Percentiles rank a stretch among this genome's conserved stretches.
phyloP scores from a whole-genome alignment of 2,113 vertebrate genomes.

The Plestiodon gilberti region DNA sequence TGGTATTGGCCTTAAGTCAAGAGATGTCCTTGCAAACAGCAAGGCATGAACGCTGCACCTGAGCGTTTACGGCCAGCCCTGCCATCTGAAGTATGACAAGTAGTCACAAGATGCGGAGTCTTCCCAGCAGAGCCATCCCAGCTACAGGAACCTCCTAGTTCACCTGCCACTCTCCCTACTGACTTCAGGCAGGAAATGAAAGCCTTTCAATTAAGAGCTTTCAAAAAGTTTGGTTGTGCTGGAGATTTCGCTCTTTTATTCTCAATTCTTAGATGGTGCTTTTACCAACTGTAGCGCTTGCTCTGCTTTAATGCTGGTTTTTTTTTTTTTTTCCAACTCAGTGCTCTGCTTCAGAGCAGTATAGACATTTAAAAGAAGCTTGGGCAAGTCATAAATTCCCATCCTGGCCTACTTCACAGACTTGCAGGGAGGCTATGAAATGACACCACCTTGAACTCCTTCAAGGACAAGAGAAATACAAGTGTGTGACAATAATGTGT shows the following conservation, averaged over 20 bases:
- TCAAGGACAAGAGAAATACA: background rate
- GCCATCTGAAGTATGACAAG: background rate
- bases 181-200: background rate
- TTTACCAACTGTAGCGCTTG: background rate
- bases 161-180: background rate
- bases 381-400: background rate
- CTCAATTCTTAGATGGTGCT: background rate
- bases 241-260: background rate
- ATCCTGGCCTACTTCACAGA: rapidly evolving
- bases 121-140: background rate
- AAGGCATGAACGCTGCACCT: too few relatives aligned
- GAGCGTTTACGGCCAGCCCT: background rate
- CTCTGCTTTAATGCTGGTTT: background rate
- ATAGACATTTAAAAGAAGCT: background rate
- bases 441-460: background rate
- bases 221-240: background rate
- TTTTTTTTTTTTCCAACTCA: too few relatives aligned
- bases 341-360: background rate
- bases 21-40: too few relatives aligned
- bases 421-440: background rate
- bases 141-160: background rate
- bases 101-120: background rate
- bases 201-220: background rate
- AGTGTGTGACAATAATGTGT: background rate
- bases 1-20: background rate